These are phyloP conservation scores for Stictocephala bisonia DNA, from an alignment of 2,888 invertebrate genomes.

Conservation along the genomic window DNA sequence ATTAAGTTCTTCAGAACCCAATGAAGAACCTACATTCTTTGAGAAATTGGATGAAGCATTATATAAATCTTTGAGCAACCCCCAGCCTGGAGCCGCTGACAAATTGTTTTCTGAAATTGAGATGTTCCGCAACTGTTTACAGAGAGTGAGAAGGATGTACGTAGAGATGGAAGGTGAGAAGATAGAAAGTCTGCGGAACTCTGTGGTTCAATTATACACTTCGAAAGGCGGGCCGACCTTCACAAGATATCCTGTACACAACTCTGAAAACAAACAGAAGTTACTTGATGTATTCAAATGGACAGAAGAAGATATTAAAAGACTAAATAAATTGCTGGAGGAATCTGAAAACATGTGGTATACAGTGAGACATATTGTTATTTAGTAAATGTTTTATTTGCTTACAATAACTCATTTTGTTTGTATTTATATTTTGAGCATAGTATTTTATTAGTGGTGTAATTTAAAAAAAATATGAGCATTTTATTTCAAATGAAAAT, in stretches of 20 bases:
- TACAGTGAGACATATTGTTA: background rate
- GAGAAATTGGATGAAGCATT: background rate
- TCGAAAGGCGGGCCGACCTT: constrained; percentile 11
- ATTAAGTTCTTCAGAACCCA: background rate
- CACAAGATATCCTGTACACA: background rate
- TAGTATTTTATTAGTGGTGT: no score
- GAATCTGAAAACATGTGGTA: background rate
- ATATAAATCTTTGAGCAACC: background rate
- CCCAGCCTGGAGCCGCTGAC: background rate
- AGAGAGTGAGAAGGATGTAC: background rate
- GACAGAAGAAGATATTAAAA: constrained; percentile 2
- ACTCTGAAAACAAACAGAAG: background rate
- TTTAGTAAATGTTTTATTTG: no score
- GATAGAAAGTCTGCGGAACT: background rate
- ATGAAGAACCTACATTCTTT: background rate
- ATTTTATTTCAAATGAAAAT: no score
- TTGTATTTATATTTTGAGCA: background rate
- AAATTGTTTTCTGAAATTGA: background rate
- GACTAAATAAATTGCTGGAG: background rate
- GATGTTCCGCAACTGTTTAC: background rate
- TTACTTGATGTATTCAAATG: constrained; percentile 16
- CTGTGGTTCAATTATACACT: background rate
- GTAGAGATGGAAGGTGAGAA: background rate
- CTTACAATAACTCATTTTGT: background rate
- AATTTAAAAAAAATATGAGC: no score